Evolutionary conservation across 1,140 invertebrate species (phyloP), one percentile per base, ranked within the genome.

Genomic region (Nilaparvata lugens): DNA sequence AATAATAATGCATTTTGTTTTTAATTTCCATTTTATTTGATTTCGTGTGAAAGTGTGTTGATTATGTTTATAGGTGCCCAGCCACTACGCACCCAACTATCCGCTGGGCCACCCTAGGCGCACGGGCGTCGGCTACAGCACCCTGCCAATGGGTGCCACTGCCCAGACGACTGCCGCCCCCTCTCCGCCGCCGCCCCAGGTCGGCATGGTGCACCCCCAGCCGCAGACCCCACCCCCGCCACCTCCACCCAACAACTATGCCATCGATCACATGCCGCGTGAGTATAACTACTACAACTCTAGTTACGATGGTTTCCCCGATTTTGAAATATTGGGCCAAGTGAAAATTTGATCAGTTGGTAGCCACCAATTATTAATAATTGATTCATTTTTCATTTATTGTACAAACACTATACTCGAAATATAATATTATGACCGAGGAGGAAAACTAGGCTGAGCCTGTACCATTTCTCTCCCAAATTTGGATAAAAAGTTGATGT

Each of bases 1-100:
- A n/a, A n/a, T n/a, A n/a, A n/a, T n/a, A n/a, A n/a, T n/a, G n/a
- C n/a, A n/a, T n/a, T n/a, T n/a, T n/a, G n/a, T n/a, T n/a, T n/a
- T n/a, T n/a, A n/a, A n/a, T n/a, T n/a, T n/a, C n/a, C n/a, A n/a
- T n/a, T n/a, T n/a, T n/a, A n/a, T n/a, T n/a, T n/a, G n/a, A n/a
- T n/a, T n/a, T n/a, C n/a, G n/a, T n/a, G n/a, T n/a, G n/a, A n/a
- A n/a, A 28, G 38, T 62, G n/a, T 1, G 53, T 57, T 56, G 38
- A 58, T n/a, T 57, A 11, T 61, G 21, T 56, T 60, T 93, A 11
- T 88, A 92, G 76, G 78, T 97, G 54, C 94, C 94, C 4, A 92
- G 89, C 69, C 93, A 95, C 74, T 96, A 96, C 76, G 92, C 91
- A 13, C 92, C 93, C 6, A 95, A 95, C 76, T 95, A 93, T 78